Percentiles rank a stretch among this genome's conserved stretches.
Conservation (phyloP, 2,113 vertebrate species). For the Marmota flaviventris region DNA sequence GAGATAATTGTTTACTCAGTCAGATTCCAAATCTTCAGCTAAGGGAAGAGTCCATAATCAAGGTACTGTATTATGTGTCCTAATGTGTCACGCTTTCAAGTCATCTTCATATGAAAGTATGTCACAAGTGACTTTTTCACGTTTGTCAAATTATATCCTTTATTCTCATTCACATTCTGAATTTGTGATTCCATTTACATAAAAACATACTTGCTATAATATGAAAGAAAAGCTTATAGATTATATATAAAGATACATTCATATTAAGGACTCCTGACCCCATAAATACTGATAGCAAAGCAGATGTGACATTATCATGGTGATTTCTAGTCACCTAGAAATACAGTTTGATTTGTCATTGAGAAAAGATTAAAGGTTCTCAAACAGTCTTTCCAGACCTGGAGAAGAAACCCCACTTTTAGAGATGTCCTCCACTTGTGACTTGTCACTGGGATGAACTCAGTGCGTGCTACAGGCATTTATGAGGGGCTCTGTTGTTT, state of each 20-base stretch:
- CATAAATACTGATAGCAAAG: constrained; percentile 5
- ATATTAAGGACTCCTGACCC: constrained; percentile 43
- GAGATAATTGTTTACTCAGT: constrained; percentile 97
- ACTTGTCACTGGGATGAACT: neutral
- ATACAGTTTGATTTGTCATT: neutral
- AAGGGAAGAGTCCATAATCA: constrained; percentile 94
- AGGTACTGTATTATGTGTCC: constrained; percentile 93
- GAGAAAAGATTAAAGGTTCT: constrained; percentile 60
- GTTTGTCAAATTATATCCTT: constrained; percentile 63
- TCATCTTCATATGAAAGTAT: constrained; percentile 79
- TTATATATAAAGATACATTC: constrained; percentile 41
- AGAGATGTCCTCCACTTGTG: constrained; percentile 52
- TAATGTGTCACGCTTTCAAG: constrained; percentile 78
- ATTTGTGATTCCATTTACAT: constrained; percentile 64
- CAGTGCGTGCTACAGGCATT: constrained; percentile 24
- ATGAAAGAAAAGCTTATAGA: constrained; percentile 3
- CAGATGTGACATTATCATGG: neutral
- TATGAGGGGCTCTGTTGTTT: constrained; percentile 63
- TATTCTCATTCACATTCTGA: constrained; percentile 67
- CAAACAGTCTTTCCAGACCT: constrained; percentile 2
- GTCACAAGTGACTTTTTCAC: constrained; percentile 68
- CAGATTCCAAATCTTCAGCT: constrained; percentile 94
- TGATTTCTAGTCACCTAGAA: constrained; percentile 43
- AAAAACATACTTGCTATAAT: constrained; percentile 22
- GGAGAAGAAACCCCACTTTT: constrained; percentile 29